Conservation (phyloP, 53 echinoderm and acorn worm species). For the Stichopus horrens region DNA sequence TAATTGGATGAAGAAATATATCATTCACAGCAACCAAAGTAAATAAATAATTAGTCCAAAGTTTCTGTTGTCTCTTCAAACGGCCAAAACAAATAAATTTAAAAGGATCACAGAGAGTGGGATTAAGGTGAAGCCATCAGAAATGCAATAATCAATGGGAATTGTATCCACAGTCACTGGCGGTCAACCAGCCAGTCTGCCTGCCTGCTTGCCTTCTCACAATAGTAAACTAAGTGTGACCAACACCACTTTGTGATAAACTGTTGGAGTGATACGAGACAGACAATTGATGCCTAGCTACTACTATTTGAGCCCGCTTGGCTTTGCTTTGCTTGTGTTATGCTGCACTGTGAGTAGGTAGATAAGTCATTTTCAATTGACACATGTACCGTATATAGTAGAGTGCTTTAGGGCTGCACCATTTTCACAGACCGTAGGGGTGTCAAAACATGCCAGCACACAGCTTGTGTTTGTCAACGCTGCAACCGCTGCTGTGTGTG, state of each 20-base stretch:
- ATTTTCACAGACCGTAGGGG: constrained; percentile 37
- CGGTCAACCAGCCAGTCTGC: neutral
- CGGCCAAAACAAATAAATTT: neutral
- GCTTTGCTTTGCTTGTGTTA: constrained; percentile 31
- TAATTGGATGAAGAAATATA: too few relatives aligned
- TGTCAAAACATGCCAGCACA: constrained; percentile 30
- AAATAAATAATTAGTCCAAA: too few relatives aligned
- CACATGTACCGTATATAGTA: constrained; percentile 13
- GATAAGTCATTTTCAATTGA: constrained; percentile 45
- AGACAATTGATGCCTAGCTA: constrained; percentile 31
- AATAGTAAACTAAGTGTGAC: constrained; percentile 43
- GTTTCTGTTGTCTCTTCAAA: neutral
- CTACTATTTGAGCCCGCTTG: too few relatives aligned
- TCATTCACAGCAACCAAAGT: too few relatives aligned
- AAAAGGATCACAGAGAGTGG: too few relatives aligned
- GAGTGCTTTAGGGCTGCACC: constrained; percentile 41
- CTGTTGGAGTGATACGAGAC: constrained; percentile 26
- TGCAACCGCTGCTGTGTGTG: too few relatives aligned
- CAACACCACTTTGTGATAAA: constrained; percentile 42
- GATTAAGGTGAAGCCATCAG: neutral
- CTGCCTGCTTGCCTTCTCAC: constrained; percentile 5
- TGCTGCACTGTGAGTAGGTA: constrained; percentile 31
- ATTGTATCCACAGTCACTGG: neutral
- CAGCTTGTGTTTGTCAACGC: neutral
- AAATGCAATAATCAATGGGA: neutral